These are phyloP conservation scores for Falco berigora DNA, from an alignment of 2,797 vertebrate genomes.

Conservation along the genomic window DNA sequence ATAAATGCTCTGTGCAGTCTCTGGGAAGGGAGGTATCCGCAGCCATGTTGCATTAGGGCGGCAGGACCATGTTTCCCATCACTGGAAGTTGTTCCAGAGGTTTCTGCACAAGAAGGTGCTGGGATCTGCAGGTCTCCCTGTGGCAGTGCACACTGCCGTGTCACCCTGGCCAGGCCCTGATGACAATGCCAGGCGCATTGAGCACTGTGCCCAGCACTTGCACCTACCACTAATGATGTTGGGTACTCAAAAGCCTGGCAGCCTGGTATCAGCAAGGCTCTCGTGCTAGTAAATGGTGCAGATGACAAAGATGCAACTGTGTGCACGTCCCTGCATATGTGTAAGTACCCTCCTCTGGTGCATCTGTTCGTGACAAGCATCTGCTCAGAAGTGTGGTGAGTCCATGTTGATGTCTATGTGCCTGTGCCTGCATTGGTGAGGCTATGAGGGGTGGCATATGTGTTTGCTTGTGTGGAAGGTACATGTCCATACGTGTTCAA, in stretches of 20 bases:
- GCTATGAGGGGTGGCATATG: not conserved
- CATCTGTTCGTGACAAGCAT: accelerated
- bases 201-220: not conserved
- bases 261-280: not conserved
- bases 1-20: not conserved
- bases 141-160: accelerated
- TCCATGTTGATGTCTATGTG: not conserved
- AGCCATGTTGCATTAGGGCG: accelerated
- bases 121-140: not conserved
- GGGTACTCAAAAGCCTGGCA: not conserved
- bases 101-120: not conserved
- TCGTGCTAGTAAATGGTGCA: not conserved
- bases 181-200: not conserved
- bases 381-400: not conserved
- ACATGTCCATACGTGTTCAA: accelerated
- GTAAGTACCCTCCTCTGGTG: not conserved
- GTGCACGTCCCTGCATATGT: not conserved
- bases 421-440: not conserved
- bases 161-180: not conserved
- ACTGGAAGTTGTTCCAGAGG: not conserved
- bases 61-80: not conserved
- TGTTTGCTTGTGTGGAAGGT: not conserved
- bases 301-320: not conserved
- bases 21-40: not conserved
- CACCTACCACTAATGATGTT: no score